A percentile compares a stretch with the other conserved stretches of the same genome.
phyloP scores from a whole-genome alignment of 2,797 vertebrate species.

The Taeniopygia guttata region DNA sequence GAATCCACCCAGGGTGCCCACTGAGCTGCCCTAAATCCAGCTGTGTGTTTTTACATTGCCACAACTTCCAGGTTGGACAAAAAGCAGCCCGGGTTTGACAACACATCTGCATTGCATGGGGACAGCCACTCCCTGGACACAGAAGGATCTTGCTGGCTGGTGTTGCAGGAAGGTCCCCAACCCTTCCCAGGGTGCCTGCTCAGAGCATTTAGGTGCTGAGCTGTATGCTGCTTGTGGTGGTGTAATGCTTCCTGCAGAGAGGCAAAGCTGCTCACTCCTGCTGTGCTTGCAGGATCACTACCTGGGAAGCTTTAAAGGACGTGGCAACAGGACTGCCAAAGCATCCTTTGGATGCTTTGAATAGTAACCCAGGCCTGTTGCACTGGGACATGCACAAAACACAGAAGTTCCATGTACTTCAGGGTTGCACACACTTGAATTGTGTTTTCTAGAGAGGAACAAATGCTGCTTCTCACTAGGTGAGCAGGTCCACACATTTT shows the following conservation, averaged over 20 bases:
- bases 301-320: background rate
- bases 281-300: background rate
- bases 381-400: background rate
- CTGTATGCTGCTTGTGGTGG: background rate
- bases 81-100: background rate
- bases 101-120: rapidly evolving
- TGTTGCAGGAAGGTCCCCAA: background rate
- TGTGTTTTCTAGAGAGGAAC: background rate
- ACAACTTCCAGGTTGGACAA: background rate
- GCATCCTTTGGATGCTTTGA: background rate
- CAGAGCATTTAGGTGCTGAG: background rate
- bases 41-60: background rate
- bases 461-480: background rate
- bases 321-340: no score
- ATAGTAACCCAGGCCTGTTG: background rate
- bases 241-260: background rate
- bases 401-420: background rate
- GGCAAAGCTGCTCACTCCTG: background rate
- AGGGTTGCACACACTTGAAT: background rate
- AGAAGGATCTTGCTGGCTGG: background rate
- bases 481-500: background rate
- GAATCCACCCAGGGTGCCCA: background rate
- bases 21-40: background rate
- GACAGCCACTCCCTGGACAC: background rate
- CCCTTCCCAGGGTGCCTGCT: background rate